These are phyloP conservation scores for Tachystola acroxantha DNA, from an alignment of 2,888 invertebrate genomes.

Conservation along the genomic window DNA sequence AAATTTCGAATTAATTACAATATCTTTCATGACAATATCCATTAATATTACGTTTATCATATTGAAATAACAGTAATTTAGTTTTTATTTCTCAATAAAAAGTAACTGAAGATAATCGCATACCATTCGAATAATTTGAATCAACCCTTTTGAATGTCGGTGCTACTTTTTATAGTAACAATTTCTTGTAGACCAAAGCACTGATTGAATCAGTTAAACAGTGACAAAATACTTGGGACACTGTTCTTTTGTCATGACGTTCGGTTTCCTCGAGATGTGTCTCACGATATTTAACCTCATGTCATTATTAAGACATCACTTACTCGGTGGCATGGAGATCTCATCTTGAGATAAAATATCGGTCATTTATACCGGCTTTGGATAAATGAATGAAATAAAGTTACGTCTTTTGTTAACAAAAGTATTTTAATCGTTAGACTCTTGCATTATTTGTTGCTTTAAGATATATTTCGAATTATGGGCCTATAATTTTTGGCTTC, in stretches of 20 bases:
- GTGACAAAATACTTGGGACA: conserved; percentile 72
- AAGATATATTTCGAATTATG: conserved; percentile 5
- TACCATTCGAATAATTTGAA: conserved; percentile 52
- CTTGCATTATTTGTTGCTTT: too few relatives aligned
- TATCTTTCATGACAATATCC: conserved; percentile 48
- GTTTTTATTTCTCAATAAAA: conserved; percentile 27
- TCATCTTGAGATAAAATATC: conserved; percentile 51
- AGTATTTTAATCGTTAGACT: background rate
- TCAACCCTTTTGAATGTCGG: conserved; percentile 52
- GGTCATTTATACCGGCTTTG: conserved; percentile 54
- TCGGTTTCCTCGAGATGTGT: conserved; percentile 58
- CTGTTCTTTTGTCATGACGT: conserved; percentile 63
- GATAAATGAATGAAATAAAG: conserved; percentile 41
- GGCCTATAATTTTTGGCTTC: conserved; percentile 22
- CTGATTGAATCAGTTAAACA: conserved; percentile 72
- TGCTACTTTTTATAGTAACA: conserved; percentile 44
- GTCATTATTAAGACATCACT: conserved; percentile 77
- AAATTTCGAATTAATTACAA: conserved; percentile 34
- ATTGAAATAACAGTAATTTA: conserved; percentile 45
- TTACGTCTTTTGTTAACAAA: conserved; percentile 1
- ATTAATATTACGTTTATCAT: conserved; percentile 47
- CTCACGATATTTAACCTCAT: conserved; percentile 67
- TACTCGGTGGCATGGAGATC: conserved; percentile 72
- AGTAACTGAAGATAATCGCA: conserved; percentile 40
- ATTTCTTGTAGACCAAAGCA: conserved; percentile 35